Evolutionary conservation across 2,113 vertebrate species (phyloP).

Genomic region (Piprites chloris): DNA sequence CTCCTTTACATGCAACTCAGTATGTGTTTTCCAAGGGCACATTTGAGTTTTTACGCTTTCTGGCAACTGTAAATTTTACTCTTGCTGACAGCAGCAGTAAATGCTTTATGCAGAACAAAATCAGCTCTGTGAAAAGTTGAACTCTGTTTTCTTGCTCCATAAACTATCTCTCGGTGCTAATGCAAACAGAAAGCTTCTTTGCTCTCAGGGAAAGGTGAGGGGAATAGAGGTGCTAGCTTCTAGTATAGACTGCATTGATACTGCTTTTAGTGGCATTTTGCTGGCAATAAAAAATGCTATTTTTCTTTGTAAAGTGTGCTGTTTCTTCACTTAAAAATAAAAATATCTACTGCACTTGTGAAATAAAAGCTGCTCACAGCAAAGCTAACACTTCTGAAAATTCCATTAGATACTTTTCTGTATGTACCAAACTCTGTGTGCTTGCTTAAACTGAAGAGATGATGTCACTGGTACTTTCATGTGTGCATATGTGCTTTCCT

Average conservation of each 20-base stretch:
- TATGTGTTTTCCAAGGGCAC: slow-evolving; percentile 31
- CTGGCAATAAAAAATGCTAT: neutral
- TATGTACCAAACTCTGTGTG: neutral
- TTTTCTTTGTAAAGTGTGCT: neutral
- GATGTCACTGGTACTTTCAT: neutral
- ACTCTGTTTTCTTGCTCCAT: slow-evolving; percentile 56
- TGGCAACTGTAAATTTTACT: slow-evolving; percentile 63
- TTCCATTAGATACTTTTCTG: neutral
- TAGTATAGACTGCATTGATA: neutral
- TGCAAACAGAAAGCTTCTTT: slow-evolving; percentile 42
- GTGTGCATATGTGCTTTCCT: neutral
- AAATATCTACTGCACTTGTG: neutral
- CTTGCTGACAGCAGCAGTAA: slow-evolving; percentile 67
- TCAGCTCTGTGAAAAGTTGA: slow-evolving; percentile 60
- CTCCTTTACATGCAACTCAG: slow-evolving; percentile 52
- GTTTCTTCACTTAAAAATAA: neutral
- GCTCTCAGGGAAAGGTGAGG: slow-evolving; percentile 22
- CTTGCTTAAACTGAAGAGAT: neutral
- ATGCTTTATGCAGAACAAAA: slow-evolving; percentile 61
- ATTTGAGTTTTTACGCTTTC: slow-evolving; percentile 56
- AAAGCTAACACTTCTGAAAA: neutral
- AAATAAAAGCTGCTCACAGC: neutral
- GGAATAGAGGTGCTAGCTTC: slow-evolving; percentile 6
- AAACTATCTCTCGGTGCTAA: slow-evolving; percentile 50
- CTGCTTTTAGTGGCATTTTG: slow-evolving; percentile 16